Conservation (phyloP, 2,113 vertebrate genomes). For the Hipposideros armiger region DNA sequence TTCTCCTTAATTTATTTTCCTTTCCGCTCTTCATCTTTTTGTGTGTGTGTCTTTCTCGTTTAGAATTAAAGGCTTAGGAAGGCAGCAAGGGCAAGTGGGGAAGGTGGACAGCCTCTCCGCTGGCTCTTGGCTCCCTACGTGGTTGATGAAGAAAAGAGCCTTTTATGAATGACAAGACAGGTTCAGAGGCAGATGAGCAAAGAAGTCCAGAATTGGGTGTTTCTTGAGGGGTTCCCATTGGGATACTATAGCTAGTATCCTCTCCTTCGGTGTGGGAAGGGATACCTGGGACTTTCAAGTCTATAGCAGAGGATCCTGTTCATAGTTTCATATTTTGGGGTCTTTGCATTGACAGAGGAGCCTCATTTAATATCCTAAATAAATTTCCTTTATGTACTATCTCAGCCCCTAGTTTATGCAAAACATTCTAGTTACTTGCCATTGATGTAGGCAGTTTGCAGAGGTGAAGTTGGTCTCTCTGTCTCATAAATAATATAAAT, state of each 20-base stretch:
- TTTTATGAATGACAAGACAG: background rate
- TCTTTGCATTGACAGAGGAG: background rate
- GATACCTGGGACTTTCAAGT: background rate
- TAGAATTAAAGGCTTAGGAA: background rate
- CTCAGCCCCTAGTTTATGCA: background rate
- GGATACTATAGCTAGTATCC: background rate
- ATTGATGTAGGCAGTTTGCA: background rate
- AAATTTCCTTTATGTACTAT: background rate
- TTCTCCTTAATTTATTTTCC: constrained; percentile 12
- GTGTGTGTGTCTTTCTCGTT: background rate
- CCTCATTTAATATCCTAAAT: background rate
- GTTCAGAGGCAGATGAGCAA: background rate
- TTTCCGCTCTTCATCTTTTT: background rate
- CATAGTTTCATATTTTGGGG: background rate
- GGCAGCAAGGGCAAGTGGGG: too few relatives aligned
- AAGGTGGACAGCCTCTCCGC: background rate
- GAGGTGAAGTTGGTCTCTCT: background rate
- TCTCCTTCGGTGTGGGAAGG: background rate
- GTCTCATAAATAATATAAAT: background rate
- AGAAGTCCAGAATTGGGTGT: too few relatives aligned
- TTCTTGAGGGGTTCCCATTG: background rate
- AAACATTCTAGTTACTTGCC: background rate
- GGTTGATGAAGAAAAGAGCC: background rate
- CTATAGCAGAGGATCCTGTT: background rate
- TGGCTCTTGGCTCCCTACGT: background rate